phyloP scores from a whole-genome alignment of 2,113 vertebrate species.

The Gallinago paraguaiae region DNA sequence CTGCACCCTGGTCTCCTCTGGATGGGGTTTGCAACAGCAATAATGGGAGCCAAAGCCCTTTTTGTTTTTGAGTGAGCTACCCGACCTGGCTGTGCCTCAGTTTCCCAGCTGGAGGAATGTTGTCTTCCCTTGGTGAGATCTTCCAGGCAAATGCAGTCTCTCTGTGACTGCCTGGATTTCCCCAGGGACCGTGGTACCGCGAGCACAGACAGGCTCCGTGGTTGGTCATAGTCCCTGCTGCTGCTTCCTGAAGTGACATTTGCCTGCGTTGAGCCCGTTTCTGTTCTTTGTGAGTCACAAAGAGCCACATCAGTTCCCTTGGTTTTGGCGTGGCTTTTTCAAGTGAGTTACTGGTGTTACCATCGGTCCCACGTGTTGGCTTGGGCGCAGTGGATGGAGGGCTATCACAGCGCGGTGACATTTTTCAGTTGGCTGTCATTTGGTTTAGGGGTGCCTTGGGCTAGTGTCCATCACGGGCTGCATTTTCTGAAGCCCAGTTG shows the following conservation, averaged over 20 bases:
- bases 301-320: neutral
- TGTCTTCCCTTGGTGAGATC: neutral
- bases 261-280: neutral
- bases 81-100: neutral
- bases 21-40: rapidly evolving
- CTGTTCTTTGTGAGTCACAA: neutral
- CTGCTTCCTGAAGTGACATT: neutral
- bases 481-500: neutral
- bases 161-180: neutral
- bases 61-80: neutral
- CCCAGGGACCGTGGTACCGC: neutral
- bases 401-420: rapidly evolving
- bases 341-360: neutral
- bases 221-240: constrained; percentile 1
- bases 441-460: neutral
- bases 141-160: neutral
- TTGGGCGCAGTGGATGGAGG: neutral
- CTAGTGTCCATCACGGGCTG: neutral
- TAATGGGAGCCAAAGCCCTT: neutral
- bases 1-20: neutral
- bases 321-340: neutral
- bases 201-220: neutral
- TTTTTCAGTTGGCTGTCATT: neutral
- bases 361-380: neutral
- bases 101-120: neutral